These are phyloP conservation scores for Poecilia velifera DNA, from an alignment of 2,797 vertebrate genomes.

Conservation along the genomic window DNA sequence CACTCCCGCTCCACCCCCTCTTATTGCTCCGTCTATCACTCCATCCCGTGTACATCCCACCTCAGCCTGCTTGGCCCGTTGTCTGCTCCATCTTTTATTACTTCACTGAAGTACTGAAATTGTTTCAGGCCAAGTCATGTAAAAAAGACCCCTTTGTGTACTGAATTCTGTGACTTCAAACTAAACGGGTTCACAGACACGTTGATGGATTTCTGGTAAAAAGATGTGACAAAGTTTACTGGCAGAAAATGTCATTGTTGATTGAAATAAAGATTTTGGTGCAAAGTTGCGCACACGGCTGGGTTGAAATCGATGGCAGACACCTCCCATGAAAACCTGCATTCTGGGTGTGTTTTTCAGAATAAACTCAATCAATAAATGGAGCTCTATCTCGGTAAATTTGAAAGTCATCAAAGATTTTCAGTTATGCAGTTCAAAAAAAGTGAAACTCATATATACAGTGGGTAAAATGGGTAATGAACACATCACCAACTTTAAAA, in stretches of 20 bases:
- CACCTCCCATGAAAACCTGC: background rate
- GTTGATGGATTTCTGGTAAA: slow-evolving; percentile 61
- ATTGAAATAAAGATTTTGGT: slow-evolving; percentile 50
- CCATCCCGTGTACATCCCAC: slow-evolving; percentile 53
- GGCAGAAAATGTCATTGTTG: slow-evolving; percentile 53
- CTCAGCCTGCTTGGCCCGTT: slow-evolving; percentile 45
- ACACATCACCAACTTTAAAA: background rate
- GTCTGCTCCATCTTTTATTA: slow-evolving; percentile 50
- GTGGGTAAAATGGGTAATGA: background rate
- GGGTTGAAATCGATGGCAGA: slow-evolving; percentile 11
- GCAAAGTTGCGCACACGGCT: background rate
- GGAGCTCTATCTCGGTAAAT: background rate
- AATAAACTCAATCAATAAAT: slow-evolving; percentile 4
- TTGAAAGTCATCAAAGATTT: background rate
- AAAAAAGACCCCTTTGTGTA: slow-evolving; percentile 28
- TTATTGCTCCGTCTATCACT: slow-evolving; percentile 58
- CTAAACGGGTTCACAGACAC: slow-evolving; percentile 38
- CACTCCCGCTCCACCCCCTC: slow-evolving; percentile 40
- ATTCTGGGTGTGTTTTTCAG: slow-evolving; percentile 4
- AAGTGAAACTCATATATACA: background rate
- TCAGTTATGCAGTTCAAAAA: background rate
- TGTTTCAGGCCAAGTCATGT: slow-evolving; percentile 47
- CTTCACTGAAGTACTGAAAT: slow-evolving; percentile 45
- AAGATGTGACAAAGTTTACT: slow-evolving; percentile 47
- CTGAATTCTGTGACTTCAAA: slow-evolving; percentile 27